These are phyloP conservation scores for Argyrosomus japonicus DNA, from an alignment of 2,113 vertebrate genomes.

Conservation along the genomic window DNA sequence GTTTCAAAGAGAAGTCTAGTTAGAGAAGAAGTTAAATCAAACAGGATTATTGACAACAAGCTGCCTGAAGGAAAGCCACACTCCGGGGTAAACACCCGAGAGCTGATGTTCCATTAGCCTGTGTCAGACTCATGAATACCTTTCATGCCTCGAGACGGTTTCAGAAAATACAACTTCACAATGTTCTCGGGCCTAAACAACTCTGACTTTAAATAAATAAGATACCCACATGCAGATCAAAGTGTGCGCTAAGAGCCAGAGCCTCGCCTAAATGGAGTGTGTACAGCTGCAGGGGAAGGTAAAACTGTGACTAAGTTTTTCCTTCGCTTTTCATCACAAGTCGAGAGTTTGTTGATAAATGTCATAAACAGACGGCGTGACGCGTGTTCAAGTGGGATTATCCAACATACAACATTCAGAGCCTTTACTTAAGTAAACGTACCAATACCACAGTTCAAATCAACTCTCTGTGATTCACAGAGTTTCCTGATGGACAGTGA, in stretches of 20 bases:
- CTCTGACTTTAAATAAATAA: slow-evolving; percentile 21
- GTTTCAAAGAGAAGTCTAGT: slow-evolving; percentile 15
- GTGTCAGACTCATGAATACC: slow-evolving; percentile 49
- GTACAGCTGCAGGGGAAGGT: slow-evolving; percentile 21
- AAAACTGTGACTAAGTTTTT: slow-evolving; percentile 22
- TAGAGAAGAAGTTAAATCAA: slow-evolving; percentile 39
- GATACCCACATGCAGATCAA: slow-evolving; percentile 39
- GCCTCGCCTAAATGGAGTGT: background rate
- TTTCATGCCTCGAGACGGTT: slow-evolving; percentile 37
- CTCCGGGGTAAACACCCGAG: slow-evolving; percentile 21
- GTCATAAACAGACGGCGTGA: slow-evolving; percentile 8
- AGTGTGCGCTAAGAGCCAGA: slow-evolving; percentile 6
- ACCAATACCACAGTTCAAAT: too few species aligned
- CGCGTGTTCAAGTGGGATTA: background rate
- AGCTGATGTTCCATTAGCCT: slow-evolving; percentile 50
- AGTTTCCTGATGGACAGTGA: too few species aligned
- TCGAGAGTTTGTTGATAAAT: slow-evolving; percentile 13
- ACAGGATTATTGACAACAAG: slow-evolving; percentile 45
- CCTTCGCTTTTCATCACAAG: slow-evolving; percentile 20
- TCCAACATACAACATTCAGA: too few species aligned
- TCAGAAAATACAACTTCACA: slow-evolving; percentile 19
- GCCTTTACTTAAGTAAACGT: background rate
- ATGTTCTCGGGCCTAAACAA: slow-evolving; percentile 25
- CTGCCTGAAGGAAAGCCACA: slow-evolving; percentile 31
- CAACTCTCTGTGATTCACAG: too few species aligned